Base-by-base conservation (phyloP, 2,797 vertebrate species). In the Pogonophryne albipinna region DNA sequence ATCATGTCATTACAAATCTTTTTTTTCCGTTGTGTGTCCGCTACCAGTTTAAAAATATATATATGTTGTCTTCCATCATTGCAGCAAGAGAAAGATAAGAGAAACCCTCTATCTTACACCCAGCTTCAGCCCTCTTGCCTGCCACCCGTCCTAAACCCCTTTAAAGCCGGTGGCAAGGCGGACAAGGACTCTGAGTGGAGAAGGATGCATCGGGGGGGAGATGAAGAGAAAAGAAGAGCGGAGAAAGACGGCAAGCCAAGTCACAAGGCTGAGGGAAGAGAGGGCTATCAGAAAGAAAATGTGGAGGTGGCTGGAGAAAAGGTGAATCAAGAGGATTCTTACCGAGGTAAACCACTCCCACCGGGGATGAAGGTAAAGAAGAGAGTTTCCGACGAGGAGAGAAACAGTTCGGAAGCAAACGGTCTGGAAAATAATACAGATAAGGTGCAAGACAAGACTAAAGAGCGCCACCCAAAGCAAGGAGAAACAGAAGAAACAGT, bases 71-170 rank as follows among this genome's bases (percentile, higher is more conserved):
- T 44, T 74, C 2, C 42, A 6, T 74, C 31, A n/a, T 70, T 92
- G 50, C 91, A 98, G 97, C 93, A 92, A 44, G 84, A 88, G 57
- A 76, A 81, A 45, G 88, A 93, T 74, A 90, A 85, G 31, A 87
- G 61, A 66, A 84, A 38, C 50, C 88, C 89, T 79, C 71, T 87
- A 1, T 69, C 72, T 23, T 75, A 85, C 46, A 56, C 67, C 46
- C 83, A 87, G 66, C 79, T 75, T 0, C 84, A 88, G 53, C 49
- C 87, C 19, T 89, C 73, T 55, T 87, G 72, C 76, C 79, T 92
- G 41, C 91, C 84, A 0, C 63, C 82, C 10, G 92, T 92, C 66
- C 95, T 95, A 91, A 99, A 99, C 88, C 97, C 97, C 0, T 99
- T 99, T 68, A 97, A 95, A 88, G 94, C 92, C 47, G 80, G 93